A percentile compares a stretch with the other conserved stretches of the same genome.
phyloP scores from a whole-genome alignment of 2,797 vertebrate species.

The Falco cherrug region DNA sequence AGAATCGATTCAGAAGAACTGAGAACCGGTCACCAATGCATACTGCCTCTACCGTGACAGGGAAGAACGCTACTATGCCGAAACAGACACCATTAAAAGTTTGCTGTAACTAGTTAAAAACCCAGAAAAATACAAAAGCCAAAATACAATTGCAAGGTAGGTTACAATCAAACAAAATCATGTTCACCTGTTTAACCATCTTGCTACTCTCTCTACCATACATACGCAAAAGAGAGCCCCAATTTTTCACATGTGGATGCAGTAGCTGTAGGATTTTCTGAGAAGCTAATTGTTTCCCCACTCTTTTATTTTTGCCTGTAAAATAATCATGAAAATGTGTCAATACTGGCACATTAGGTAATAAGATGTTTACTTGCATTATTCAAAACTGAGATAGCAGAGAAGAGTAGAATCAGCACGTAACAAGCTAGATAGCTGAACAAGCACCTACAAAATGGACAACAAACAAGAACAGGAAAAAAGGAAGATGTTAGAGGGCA shows the following conservation, averaged over 20 bases:
- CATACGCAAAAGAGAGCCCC: constrained; percentile 98
- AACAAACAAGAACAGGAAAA: neutral
- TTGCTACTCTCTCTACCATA: constrained; percentile 97
- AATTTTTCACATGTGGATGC: constrained; percentile 98
- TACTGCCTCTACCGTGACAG: neutral
- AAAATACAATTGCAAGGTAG: neutral
- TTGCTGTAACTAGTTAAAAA: neutral
- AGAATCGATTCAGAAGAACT: neutral
- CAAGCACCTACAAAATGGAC: neutral
- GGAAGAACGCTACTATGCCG: neutral
- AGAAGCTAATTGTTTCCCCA: constrained; percentile 97
- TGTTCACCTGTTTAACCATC: constrained; percentile 95
- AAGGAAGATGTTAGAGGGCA: neutral
- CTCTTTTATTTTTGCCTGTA: constrained; percentile 96
- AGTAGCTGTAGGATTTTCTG: constrained; percentile 99
- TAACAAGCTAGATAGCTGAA: neutral
- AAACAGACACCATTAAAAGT: neutral
- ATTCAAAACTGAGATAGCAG: neutral
- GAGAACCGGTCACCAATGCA: neutral
- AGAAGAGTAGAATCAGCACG: neutral
- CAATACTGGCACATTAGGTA: rapidly evolving
- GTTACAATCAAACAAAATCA: neutral
- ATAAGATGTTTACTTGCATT: neutral
- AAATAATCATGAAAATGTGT: neutral
- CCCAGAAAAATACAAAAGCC: neutral